Evolutionary conservation across 2,797 vertebrate genomes (phyloP).

Genomic region (Sebastes hubbsi): DNA sequence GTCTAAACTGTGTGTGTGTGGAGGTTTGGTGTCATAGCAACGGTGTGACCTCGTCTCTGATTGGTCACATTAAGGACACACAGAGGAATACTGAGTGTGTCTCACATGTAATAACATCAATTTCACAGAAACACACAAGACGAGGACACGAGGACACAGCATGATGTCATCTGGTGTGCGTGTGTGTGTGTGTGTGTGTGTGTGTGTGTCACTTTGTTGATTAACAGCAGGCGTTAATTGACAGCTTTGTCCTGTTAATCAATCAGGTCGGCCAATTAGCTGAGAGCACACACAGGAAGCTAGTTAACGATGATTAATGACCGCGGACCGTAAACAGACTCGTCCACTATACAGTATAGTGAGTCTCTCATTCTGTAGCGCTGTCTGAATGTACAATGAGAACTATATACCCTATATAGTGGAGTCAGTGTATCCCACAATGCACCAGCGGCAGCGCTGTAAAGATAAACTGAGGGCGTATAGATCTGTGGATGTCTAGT

Average conservation of each 20-base stretch:
- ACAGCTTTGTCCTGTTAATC: slow-evolving; percentile 22
- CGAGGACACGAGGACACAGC: slow-evolving; percentile 41
- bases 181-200: not conserved
- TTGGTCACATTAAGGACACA: slow-evolving; percentile 20
- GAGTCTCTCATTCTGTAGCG: too few relatives aligned
- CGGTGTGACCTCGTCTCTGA: slow-evolving; percentile 32
- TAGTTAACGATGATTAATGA: slow-evolving; percentile 1
- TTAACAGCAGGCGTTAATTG: slow-evolving; percentile 20
- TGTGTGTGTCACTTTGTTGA: slow-evolving; percentile 15
- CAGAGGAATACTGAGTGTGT: not conserved
- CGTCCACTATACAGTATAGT: too few relatives aligned
- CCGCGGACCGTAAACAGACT: not conserved
- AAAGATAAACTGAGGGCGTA: too few relatives aligned
- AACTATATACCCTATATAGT: too few relatives aligned
- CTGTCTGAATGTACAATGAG: too few relatives aligned
- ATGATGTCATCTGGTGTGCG: slow-evolving; percentile 39
- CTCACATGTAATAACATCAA: slow-evolving; percentile 41
- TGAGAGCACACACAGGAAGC: not conserved
- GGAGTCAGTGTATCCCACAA: too few relatives aligned
- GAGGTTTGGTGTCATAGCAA: slow-evolving; percentile 13
- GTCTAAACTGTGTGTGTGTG: not conserved
- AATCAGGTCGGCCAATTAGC: not conserved
- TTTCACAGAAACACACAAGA: slow-evolving; percentile 36
- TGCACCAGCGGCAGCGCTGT: too few relatives aligned
- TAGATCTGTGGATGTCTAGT: too few relatives aligned